A percentile compares a stretch with the other conserved stretches of the same genome.
Evolutionary conservation across 2,888 invertebrate species (phyloP).

Genomic region (Plagodis pulveraria): DNA sequence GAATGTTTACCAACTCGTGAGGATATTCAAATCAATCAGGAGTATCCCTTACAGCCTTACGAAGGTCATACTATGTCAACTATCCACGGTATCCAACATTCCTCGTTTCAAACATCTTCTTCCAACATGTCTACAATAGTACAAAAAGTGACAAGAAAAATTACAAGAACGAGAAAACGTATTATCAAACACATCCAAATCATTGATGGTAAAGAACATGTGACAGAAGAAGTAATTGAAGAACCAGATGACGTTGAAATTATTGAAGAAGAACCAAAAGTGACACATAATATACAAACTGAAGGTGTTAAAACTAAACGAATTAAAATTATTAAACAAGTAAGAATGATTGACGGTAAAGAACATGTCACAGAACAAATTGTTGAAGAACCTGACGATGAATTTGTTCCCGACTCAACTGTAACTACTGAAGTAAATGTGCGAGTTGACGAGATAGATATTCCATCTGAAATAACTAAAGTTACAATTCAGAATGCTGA

Average conservation of each 20-base stretch:
- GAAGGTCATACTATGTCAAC: conserved; percentile 45
- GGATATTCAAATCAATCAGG: conserved; percentile 33
- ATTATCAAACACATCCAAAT: conserved; percentile 91
- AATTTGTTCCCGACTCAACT: conserved; percentile 57
- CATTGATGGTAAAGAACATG: conserved; percentile 92
- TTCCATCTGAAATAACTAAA: conserved; percentile 19
- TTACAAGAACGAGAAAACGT: conserved; percentile 89
- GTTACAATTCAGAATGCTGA: conserved; percentile 7
- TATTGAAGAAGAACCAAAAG: conserved; percentile 85
- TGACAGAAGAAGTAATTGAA: conserved; percentile 93
- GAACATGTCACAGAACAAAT: conserved; percentile 92
- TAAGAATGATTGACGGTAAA: conserved; percentile 91
- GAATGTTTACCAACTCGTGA: conserved; percentile 42
- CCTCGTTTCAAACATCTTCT: conserved; percentile 52
- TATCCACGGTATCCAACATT: conserved; percentile 52
- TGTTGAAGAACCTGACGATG: conserved; percentile 89
- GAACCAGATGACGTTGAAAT: conserved; percentile 92
- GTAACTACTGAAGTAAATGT: conserved; percentile 60
- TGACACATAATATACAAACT: conserved; percentile 57
- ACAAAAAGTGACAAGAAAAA: conserved; percentile 90
- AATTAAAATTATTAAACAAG: conserved; percentile 87
- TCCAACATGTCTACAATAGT: conserved; percentile 86
- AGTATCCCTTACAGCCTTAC: conserved; percentile 55
- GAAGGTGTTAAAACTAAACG: conserved; percentile 64
- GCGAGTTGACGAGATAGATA: conserved; percentile 43